Percentiles rank a stretch among this genome's conserved stretches.
Conservation (phyloP, 2,888 invertebrate genomes). For the Tiliacea aurago region DNA sequence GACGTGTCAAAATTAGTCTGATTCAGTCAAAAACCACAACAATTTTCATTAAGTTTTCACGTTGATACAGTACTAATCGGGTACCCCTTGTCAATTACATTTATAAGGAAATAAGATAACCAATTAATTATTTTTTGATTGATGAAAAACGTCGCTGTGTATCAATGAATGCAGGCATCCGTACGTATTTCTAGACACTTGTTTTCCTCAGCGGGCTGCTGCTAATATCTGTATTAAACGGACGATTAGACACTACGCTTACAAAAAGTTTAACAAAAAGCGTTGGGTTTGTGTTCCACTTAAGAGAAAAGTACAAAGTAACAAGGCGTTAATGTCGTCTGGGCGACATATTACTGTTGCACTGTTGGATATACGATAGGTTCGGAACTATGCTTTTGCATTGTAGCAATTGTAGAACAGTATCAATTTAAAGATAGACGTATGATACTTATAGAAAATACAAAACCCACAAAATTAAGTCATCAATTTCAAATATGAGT, state of each 20-base stretch:
- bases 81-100: too few species aligned
- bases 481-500: background rate
- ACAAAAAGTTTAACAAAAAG: constrained; percentile 9
- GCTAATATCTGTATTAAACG: background rate
- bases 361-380: background rate
- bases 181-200: background rate
- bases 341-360: constrained; percentile 42
- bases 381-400: background rate
- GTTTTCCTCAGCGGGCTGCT: background rate
- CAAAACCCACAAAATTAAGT: background rate
- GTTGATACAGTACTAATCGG: too few species aligned
- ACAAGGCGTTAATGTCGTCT: constrained; percentile 48
- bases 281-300: constrained; percentile 43
- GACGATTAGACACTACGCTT: constrained; percentile 13
- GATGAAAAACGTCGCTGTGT: too few species aligned
- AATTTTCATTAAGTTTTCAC: too few species aligned
- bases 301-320: constrained; percentile 46
- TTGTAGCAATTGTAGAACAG: constrained; percentile 17
- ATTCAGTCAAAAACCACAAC: too few species aligned
- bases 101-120: too few species aligned
- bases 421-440: background rate
- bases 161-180: background rate
- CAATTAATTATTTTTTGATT: too few species aligned
- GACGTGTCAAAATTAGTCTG: too few species aligned
- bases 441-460: background rate